These are phyloP conservation scores for Drosophila rhopaloa DNA, from an alignment of 1,140 invertebrate genomes.

Conservation along the genomic window DNA sequence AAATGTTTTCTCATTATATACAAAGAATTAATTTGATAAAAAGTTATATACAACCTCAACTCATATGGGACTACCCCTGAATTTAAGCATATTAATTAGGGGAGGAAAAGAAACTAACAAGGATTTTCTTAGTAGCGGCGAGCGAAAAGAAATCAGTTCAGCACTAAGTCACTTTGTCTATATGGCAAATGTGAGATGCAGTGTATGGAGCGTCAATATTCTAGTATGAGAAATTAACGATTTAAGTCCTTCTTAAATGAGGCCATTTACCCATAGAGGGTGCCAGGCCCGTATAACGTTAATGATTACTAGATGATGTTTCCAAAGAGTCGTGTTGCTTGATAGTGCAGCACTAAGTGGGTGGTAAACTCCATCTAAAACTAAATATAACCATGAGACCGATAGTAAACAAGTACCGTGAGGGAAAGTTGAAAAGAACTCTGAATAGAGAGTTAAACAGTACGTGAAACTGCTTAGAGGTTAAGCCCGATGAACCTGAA, in stretches of 20 bases:
- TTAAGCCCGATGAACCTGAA: conserved; percentile 80
- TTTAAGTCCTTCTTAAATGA: conserved; percentile 68
- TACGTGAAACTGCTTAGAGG: conserved; percentile 54
- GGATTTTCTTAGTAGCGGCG: conserved; percentile 95
- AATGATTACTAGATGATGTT: conserved; percentile 86
- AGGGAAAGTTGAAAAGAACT: conserved; percentile 89
- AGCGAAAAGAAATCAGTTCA: conserved; percentile 88
- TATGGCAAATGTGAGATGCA: conserved; percentile 58
- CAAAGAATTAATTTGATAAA: too few species aligned
- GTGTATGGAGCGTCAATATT: conserved; percentile 55
- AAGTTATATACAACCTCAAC: conserved; percentile 17
- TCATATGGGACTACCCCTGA: conserved; percentile 90
- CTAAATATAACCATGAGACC: conserved; percentile 40
- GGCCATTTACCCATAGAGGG: conserved; percentile 87
- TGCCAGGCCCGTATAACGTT: conserved; percentile 88
- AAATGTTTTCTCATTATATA: neutral
- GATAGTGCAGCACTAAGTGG: conserved; percentile 93
- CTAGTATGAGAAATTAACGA: conserved; percentile 72
- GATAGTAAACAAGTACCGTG: conserved; percentile 93
- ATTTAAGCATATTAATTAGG: conserved; percentile 84
- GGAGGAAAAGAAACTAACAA: conserved; percentile 95
- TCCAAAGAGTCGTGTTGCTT: conserved; percentile 88
- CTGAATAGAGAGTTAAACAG: conserved; percentile 95
- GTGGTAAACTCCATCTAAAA: conserved; percentile 84
- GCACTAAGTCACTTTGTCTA: conserved; percentile 53